Evolutionary conservation across 2,888 invertebrate genomes (phyloP), one percentile per base, ranked within the genome.

Genomic region (Eupithecia centaureata): DNA sequence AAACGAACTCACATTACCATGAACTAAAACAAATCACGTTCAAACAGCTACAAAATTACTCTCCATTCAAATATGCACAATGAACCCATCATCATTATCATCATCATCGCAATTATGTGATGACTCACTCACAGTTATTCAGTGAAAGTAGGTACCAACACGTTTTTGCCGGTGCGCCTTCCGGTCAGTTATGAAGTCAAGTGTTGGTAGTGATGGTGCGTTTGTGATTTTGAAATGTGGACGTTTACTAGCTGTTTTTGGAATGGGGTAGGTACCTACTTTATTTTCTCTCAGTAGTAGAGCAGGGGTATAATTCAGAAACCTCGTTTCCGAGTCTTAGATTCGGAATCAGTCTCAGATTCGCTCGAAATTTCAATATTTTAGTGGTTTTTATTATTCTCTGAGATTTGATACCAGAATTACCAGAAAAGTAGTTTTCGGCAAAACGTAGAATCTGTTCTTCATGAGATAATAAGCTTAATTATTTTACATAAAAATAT

Each of bases 101-200:
- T 22, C 57, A 61, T 47, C 32, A 61, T 38, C 8, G 35, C 35
- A 38, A n/a, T n/a, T n/a, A n/a, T n/a, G n/a, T n/a, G n/a, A n/a
- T 68, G 68, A 61, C 30, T 65, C 61, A 61, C 22, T n/a, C 1
- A 27, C 67, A 62, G 65, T 65, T 56, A 42, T 64, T 15, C 52
- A 52, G 68, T 68, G 68, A 68, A 68, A 65, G 68, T 64, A 52
- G n/a, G n/a, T 65, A 47, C 12, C 15, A 61, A 61, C 32, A 32
- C 51, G 52, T 61, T 35, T 27, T 38, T 66, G 25, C 58, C 42
- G 42, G 18, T 42, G 18, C 8, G 18, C 10, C 52, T 62, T n/a
- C 12, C 15, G 30, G 61, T 42, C 27, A 60, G 65, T 60, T 59
- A 32, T 61, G 65, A 65, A 65, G 60, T 30, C 60, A 54, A 42